Evolutionary conservation across 2,113 vertebrate species (phyloP).

Genomic region (Limnothrissa miodon): DNA sequence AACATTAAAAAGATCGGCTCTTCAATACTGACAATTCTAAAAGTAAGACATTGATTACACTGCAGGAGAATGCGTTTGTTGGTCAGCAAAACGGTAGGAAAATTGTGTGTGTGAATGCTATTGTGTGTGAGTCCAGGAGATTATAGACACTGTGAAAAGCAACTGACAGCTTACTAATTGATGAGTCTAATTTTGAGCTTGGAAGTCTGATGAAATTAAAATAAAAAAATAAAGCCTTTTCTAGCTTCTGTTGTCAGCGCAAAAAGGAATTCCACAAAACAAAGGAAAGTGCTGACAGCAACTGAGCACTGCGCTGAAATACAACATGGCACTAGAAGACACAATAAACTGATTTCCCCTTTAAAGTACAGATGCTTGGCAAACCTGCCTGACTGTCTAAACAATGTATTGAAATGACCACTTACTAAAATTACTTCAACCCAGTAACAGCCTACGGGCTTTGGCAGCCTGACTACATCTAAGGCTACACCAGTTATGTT

Average conservation of each 20-base stretch:
- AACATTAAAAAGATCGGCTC: background rate
- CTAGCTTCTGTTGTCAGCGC: conserved; percentile 40
- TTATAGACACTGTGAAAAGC: conserved; percentile 21
- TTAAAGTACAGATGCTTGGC: conserved; percentile 36
- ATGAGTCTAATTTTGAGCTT: conserved; percentile 63
- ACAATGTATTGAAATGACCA: conserved; percentile 28
- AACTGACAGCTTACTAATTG: conserved; percentile 57
- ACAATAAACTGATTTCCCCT: conserved; percentile 45
- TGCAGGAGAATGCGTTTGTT: background rate
- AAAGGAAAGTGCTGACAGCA: conserved; percentile 57
- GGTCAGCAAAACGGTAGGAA: background rate
- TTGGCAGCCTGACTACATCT: too few relatives aligned
- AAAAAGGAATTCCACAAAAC: conserved; percentile 49
- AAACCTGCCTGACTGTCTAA: conserved; percentile 13
- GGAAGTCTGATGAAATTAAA: conserved; percentile 33
- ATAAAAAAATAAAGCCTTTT: conserved; percentile 38
- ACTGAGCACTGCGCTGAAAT: conserved; percentile 40
- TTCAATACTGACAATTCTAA: background rate
- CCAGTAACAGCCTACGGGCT: background rate
- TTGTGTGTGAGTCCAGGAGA: conserved; percentile 12
- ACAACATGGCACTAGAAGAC: conserved; percentile 43
- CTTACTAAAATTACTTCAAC: conserved; percentile 43
- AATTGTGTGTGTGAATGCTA: background rate
- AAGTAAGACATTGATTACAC: background rate
- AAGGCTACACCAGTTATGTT: background rate